Evolutionary conservation across 53 echinoderm and acorn worm species (phyloP), one percentile per base, ranked within the genome.

Genomic region (Actinopyga echinites): DNA sequence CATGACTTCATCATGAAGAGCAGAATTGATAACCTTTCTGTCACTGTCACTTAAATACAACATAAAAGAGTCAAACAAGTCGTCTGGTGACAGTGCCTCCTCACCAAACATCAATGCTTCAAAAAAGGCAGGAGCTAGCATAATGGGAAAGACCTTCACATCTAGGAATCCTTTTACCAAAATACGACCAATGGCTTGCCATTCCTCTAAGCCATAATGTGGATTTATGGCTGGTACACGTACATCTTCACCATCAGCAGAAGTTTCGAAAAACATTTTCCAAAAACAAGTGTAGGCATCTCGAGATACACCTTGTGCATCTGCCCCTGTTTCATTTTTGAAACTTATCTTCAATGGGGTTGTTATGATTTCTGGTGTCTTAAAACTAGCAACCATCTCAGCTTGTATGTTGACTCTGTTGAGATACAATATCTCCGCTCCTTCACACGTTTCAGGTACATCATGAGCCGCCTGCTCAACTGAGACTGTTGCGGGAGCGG

Each of bases 81-180:
- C 83, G 42, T 83, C 88, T 56, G 19, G 59, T 3, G 84, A 75
- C 6, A 84, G 8, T 32, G 52, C 52, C 64, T 87, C 83, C 38
- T 87, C 88, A 3, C 84, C 84, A 78, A 88, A 84, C 54, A 88
- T 77, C 36, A 88, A n/a, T 25, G 89, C 84, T 53, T 75, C 28
- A 37, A 84, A 44, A 44, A 88, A 88, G 6, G 66, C 89, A 37
- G 89, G 89, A 42, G 66, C 84, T 74, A 88, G 28, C 42, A 85
- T 67, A 49, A 89, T 17, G 3, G 85, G 85, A 42, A 89, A 89
- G 24, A 89, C 67, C 42, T 85, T 45, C 65, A 78, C 68, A 38
- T 89, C 90, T 10, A 59, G 59, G 56, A 32, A 86, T 24, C 85
- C 90, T 71, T 89, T 89, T 7, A 62, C 69, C 37, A 89, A 69